These are phyloP conservation scores for Oscheius sp. DNA, from an alignment of 2,888 invertebrate genomes.

Conservation along the genomic window DNA sequence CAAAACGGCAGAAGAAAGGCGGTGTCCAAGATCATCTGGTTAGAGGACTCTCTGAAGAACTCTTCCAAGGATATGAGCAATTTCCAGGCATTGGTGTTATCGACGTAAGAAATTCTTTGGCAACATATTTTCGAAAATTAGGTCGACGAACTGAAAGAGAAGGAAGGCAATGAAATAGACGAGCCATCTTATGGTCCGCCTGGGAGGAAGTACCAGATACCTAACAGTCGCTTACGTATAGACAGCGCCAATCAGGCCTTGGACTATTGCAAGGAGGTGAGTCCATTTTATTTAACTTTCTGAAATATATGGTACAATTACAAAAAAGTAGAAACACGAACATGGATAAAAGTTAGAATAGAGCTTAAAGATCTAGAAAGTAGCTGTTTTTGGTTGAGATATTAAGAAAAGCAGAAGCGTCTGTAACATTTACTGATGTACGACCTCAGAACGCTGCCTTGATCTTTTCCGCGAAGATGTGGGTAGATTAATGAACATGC, in stretches of 20 bases:
- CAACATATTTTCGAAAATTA: not conserved
- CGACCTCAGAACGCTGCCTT: too few species aligned
- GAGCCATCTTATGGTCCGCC: not conserved
- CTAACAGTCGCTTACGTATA: not conserved
- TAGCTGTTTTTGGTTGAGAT: too few species aligned
- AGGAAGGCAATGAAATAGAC: not conserved
- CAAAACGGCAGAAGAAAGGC: not conserved
- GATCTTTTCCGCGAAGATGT: too few species aligned
- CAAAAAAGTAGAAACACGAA: not conserved
- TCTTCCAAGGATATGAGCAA: slow-evolving; percentile 5
- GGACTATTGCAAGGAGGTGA: slow-evolving; percentile 20
- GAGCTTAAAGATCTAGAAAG: too few species aligned
- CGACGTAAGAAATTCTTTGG: slow-evolving; percentile 1
- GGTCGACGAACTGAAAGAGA: slow-evolving; percentile 16
- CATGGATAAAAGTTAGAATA: not conserved
- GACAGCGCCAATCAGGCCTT: slow-evolving; percentile 12
- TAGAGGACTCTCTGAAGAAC: slow-evolving; percentile 11
- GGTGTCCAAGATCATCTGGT: slow-evolving; percentile 20
- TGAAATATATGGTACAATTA: not conserved
- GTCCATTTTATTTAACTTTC: not conserved
- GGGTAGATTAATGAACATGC: too few species aligned
- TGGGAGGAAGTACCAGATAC: slow-evolving; percentile 5
- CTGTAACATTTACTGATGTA: too few species aligned
- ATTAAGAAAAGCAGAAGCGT: too few species aligned
- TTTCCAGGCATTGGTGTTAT: slow-evolving; percentile 7